phyloP scores from a whole-genome alignment of 2,888 invertebrate species.

The Cheilosia grossa region DNA sequence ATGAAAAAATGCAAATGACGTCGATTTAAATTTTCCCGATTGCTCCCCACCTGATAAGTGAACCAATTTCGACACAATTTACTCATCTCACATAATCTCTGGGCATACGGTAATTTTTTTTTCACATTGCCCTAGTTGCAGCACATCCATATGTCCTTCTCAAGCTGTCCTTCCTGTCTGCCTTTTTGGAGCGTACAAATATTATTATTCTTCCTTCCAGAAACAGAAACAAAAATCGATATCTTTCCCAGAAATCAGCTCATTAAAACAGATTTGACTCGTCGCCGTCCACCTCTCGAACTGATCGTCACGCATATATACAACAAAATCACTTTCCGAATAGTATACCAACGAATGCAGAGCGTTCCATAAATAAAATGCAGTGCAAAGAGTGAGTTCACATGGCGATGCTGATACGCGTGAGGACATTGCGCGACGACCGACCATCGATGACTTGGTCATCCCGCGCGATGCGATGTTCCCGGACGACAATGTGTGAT shows the following conservation, averaged over 20 bases:
- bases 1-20: too few species aligned
- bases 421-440: constrained; percentile 48
- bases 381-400: constrained; percentile 73
- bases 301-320: constrained; percentile 75
- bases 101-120: constrained; percentile 31
- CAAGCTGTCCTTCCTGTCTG: constrained; percentile 31
- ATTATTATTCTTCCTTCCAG: constrained; percentile 66
- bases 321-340: constrained; percentile 57
- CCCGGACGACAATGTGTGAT: constrained; percentile 73
- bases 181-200: constrained; percentile 51
- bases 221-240: constrained; percentile 66
- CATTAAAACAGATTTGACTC: constrained; percentile 77
- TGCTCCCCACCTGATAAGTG: too few species aligned
- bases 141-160: constrained; percentile 38
- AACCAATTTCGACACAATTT: neutral
- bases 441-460: constrained; percentile 23
- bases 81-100: neutral
- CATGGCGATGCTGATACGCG: constrained; percentile 41
- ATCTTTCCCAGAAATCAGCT: constrained; percentile 77
- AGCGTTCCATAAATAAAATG: constrained; percentile 74
- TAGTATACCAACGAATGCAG: constrained; percentile 37
- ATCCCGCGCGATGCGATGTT: constrained; percentile 41
- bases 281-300: constrained; percentile 68
- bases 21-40: too few species aligned
- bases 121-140: constrained; percentile 31